Percentiles rank a stretch among this genome's conserved stretches.
phyloP scores from a whole-genome alignment of 1,140 invertebrate genomes.

The Calliphora vicina region DNA sequence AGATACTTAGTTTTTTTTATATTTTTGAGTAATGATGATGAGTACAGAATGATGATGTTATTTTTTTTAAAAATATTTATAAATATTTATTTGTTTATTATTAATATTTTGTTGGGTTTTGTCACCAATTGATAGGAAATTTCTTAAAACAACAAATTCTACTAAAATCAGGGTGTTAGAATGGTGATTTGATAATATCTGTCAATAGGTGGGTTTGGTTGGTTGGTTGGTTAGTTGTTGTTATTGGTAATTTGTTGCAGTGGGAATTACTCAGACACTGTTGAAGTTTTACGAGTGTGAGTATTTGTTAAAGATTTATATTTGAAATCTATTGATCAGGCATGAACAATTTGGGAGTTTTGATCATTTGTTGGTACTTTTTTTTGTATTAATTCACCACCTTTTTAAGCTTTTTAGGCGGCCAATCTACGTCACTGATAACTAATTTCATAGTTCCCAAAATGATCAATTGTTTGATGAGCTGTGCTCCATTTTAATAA shows the following conservation, averaged over 20 bases:
- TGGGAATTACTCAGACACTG: neutral
- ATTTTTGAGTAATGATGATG: constrained; percentile 20
- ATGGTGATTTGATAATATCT: constrained; percentile 14
- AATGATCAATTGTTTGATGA: too few species aligned
- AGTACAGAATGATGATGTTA: neutral
- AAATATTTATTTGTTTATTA: neutral
- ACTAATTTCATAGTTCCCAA: too few species aligned
- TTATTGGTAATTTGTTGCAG: too few species aligned
- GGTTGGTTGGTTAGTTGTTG: neutral
- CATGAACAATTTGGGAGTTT: too few species aligned
- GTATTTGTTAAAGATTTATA: too few species aligned
- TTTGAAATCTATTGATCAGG: too few species aligned
- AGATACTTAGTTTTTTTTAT: neutral
- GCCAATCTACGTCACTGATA: too few species aligned
- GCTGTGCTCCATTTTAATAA: too few species aligned
- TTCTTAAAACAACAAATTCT: neutral
- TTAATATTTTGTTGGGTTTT: neutral
- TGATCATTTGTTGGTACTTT: too few species aligned
- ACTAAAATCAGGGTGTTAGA: neutral
- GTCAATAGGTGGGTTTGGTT: constrained; percentile 17
- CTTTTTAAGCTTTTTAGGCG: too few species aligned
- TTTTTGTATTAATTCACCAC: too few species aligned
- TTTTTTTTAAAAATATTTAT: neutral
- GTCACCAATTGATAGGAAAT: neutral
- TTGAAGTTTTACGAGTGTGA: neutral